Evolutionary conservation across 2,888 invertebrate species (phyloP), one percentile per base, ranked within the genome.

Genomic region (Masnerella sp.): DNA sequence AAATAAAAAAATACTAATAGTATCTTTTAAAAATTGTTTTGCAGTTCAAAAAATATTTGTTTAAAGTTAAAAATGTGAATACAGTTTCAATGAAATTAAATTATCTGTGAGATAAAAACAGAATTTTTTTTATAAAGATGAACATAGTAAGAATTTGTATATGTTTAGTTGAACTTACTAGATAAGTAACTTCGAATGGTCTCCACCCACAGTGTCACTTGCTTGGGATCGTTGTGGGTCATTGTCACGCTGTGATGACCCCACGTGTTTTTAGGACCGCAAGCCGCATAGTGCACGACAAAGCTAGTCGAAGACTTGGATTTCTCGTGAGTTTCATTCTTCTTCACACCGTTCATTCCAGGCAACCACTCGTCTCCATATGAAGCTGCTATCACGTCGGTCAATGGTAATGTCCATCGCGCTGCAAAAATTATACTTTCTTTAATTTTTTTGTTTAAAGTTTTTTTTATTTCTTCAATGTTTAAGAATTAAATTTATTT

Each of bases 121-220:
- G n/a, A n/a, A n/a, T n/a, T n/a, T n/a, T n/a, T n/a, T n/a, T n/a
- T n/a, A n/a, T n/a, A n/a, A n/a, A n/a, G n/a, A n/a, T n/a, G n/a
- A n/a, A n/a, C n/a, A n/a, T n/a, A n/a, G n/a, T n/a, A n/a, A n/a
- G n/a, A n/a, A n/a, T n/a, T n/a, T n/a, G n/a, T n/a, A n/a, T n/a
- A n/a, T n/a, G n/a, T n/a, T n/a, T n/a, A n/a, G n/a, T n/a, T n/a
- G 30, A 20, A 85, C 88, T 87, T 79, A 90, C 90, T 88, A 78
- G 88, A 84, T 59, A 91, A 83, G 80, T 89, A 89, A 81, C 89
- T 89, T 59, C 89, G 88, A 34, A 92, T 85, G 11, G 91, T 90
- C 81, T 90, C 89, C 25, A 91, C 89, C 92, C 92, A 93, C 20
- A 90, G 90, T 0, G 89, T 88, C n/a, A 92, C 89, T 80, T 92